A percentile compares a stretch with the other conserved stretches of the same genome.
Evolutionary conservation across 2,888 invertebrate species (phyloP).

Genomic region (Tillus elongatus): DNA sequence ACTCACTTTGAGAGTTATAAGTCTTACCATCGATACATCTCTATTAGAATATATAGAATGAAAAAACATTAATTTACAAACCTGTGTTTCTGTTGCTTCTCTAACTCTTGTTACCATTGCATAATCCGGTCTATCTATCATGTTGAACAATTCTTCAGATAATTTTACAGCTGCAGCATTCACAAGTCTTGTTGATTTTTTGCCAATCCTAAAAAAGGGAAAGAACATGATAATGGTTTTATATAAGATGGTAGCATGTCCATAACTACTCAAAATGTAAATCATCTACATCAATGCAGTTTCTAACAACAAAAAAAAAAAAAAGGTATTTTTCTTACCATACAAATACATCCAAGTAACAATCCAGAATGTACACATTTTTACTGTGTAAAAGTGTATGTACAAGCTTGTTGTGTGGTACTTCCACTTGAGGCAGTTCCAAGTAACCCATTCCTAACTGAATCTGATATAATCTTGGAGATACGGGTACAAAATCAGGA

Average conservation of each 20-base stretch:
- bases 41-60: conserved; percentile 79
- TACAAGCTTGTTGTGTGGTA: conserved; percentile 64
- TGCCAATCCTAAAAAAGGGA: conserved; percentile 69
- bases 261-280: neutral
- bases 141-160: conserved; percentile 91
- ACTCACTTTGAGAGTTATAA: too few relatives aligned
- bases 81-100: conserved; percentile 84
- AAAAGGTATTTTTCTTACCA: too few relatives aligned
- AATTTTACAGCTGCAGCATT: conserved; percentile 93
- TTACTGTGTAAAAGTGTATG: conserved; percentile 76
- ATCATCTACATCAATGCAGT: neutral
- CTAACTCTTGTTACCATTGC: conserved; percentile 83
- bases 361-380: conserved; percentile 94
- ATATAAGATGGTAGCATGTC: conserved; percentile 6
- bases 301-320: conserved; percentile 4
- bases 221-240: conserved; percentile 6
- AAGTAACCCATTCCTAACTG: conserved; percentile 97
- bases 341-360: conserved; percentile 86
- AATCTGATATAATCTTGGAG: conserved; percentile 83
- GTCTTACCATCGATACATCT: too few relatives aligned
- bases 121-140: conserved; percentile 83
- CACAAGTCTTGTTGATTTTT: conserved; percentile 90
- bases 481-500: conserved; percentile 52
- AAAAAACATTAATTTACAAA: too few relatives aligned
- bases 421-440: conserved; percentile 88